A percentile compares a stretch with the other conserved stretches of the same genome.
Conservation (phyloP, 1,140 invertebrate genomes). For the Phymastichus coffea region DNA sequence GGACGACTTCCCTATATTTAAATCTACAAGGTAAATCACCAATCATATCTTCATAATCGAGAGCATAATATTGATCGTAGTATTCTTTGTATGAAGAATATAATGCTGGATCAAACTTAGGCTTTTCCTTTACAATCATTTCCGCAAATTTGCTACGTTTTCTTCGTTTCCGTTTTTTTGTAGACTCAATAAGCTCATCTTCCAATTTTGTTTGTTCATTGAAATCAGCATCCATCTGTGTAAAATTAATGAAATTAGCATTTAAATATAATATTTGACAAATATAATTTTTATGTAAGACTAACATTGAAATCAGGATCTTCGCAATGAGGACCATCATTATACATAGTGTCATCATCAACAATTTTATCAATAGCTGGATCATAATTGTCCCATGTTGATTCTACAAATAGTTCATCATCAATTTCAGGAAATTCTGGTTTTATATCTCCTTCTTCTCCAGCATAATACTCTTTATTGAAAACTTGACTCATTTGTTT, state of each 20-base stretch:
- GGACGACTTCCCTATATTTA: slow-evolving; percentile 85
- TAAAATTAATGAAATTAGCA: slow-evolving; percentile 27
- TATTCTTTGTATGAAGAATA: slow-evolving; percentile 81
- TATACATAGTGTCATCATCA: slow-evolving; percentile 34
- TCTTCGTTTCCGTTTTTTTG: slow-evolving; percentile 65
- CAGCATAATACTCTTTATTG: slow-evolving; percentile 82
- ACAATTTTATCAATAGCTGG: slow-evolving; percentile 44
- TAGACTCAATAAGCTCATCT: slow-evolving; percentile 54
- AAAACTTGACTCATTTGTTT: slow-evolving; percentile 84
- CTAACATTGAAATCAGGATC: slow-evolving; percentile 79
- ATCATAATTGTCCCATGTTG: slow-evolving; percentile 76
- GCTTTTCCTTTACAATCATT: slow-evolving; percentile 71
- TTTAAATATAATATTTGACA: background rate
- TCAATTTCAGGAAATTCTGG: slow-evolving; percentile 81
- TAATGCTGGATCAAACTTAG: slow-evolving; percentile 75
- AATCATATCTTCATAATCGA: slow-evolving; percentile 94
- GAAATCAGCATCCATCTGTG: slow-evolving; percentile 87
- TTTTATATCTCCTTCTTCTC: slow-evolving; percentile 70
- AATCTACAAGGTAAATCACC: slow-evolving; percentile 88
- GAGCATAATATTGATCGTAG: slow-evolving; percentile 90
- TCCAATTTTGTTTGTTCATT: slow-evolving; percentile 62
- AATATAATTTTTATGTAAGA: slow-evolving; percentile 22
- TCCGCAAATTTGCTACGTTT: slow-evolving; percentile 70
- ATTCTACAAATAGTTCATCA: slow-evolving; percentile 69
- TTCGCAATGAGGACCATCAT: slow-evolving; percentile 66